A percentile compares a stretch with the other conserved stretches of the same genome.
Evolutionary conservation across 1,140 invertebrate genomes (phyloP).

Genomic region (Drosophila setifemur): DNA sequence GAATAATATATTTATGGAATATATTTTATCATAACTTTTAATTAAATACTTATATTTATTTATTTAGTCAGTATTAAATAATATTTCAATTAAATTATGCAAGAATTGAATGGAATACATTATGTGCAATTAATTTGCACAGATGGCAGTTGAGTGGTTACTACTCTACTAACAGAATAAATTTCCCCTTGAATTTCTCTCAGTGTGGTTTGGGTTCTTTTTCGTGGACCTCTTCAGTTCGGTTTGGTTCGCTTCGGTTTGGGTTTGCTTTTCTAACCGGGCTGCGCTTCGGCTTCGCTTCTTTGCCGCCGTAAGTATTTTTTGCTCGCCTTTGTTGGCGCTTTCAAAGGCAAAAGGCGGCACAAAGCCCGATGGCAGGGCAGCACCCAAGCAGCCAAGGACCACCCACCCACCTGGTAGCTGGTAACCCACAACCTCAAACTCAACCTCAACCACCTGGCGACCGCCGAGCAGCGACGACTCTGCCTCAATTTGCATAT

Average conservation of each 20-base stretch:
- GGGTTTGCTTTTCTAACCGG: background rate
- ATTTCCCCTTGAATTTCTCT: no score
- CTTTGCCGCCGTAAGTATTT: background rate
- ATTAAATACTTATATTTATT: no score
- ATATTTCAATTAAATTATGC: no score
- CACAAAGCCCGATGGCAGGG: conserved; percentile 17
- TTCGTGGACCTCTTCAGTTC: background rate
- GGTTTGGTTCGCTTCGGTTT: background rate
- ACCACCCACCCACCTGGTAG: background rate
- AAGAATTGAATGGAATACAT: no score
- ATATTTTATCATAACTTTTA: background rate
- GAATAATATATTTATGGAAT: no score
- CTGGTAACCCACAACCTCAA: background rate
- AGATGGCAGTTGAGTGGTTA: no score
- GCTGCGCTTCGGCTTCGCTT: background rate
- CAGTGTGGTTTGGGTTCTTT: background rate
- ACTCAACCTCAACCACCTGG: background rate
- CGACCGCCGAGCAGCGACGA: background rate
- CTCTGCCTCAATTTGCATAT: conserved; percentile 69
- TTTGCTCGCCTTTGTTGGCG: conserved; percentile 1
- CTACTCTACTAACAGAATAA: no score
- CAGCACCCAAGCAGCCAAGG: background rate
- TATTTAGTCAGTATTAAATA: no score
- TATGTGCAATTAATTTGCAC: no score
- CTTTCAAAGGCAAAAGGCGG: conserved; percentile 12